Percentiles rank a stretch among this genome's conserved stretches.
phyloP scores from a whole-genome alignment of 64 coral and sea anemone genomes.

The Montipora capricornis region DNA sequence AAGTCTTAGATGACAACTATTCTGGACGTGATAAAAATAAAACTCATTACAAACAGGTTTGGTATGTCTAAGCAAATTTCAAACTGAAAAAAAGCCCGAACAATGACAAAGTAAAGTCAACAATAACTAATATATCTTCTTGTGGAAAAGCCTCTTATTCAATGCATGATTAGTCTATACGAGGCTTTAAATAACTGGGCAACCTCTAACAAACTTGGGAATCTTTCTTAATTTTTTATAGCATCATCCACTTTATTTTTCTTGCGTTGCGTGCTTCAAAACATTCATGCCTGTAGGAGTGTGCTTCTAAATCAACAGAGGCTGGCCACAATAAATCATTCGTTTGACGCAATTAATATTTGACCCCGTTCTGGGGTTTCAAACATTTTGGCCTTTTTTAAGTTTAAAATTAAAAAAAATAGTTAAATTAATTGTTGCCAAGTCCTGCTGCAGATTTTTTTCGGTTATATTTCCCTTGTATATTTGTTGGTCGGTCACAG shows the following conservation, averaged over 20 bases:
- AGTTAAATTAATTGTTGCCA: not conserved
- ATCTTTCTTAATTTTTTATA: not conserved
- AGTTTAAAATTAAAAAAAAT: not conserved
- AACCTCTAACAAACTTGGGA: not conserved
- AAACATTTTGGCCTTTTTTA: not conserved
- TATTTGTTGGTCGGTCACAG: no score
- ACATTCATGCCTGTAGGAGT: not conserved
- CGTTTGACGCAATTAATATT: not conserved
- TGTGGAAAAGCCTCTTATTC: not conserved
- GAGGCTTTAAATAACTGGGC: not conserved
- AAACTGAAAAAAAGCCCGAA: constrained; percentile 17
- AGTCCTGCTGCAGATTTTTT: not conserved
- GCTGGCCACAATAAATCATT: not conserved
- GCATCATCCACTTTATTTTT: not conserved
- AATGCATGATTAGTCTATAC: constrained; percentile 14
- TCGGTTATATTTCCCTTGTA: no score
- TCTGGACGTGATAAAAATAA: constrained; percentile 42
- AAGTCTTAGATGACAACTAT: constrained; percentile 49
- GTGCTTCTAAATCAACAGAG: constrained; percentile 24
- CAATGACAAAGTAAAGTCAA: constrained; percentile 1
- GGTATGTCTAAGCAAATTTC: constrained; percentile 14
- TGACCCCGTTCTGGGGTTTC: constrained; percentile 12
- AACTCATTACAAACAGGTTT: constrained; percentile 30
- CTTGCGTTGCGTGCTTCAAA: constrained; percentile 6
- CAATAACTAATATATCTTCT: not conserved